Conservation (phyloP, 1,140 invertebrate genomes). For the Matsumurasca onukii region DNA sequence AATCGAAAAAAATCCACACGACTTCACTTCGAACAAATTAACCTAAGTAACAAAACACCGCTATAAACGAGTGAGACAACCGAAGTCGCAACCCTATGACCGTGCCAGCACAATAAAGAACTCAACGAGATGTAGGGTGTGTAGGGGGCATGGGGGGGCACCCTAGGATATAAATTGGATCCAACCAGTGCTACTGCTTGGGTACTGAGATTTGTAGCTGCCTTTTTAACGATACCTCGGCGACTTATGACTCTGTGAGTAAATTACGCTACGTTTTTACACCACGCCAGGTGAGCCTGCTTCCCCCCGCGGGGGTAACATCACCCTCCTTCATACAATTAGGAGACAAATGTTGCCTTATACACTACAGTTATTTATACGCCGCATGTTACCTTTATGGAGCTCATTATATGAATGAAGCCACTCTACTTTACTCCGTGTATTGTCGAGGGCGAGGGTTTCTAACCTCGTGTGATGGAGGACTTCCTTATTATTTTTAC, state of each 20-base stretch:
- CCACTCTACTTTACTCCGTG: too few relatives aligned
- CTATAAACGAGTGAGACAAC: too few relatives aligned
- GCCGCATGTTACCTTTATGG: slow-evolving; percentile 13
- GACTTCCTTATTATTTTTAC: too few relatives aligned
- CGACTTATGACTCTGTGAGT: slow-evolving; percentile 22
- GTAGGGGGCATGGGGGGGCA: too few relatives aligned
- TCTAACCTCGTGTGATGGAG: too few relatives aligned
- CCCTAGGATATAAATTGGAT: slow-evolving; percentile 30
- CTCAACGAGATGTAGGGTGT: too few relatives aligned
- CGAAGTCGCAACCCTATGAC: too few relatives aligned
- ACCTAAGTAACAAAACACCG: too few relatives aligned
- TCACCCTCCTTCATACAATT: slow-evolving; percentile 14
- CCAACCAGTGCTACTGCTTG: slow-evolving; percentile 16
- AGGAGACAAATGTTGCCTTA: slow-evolving; percentile 17
- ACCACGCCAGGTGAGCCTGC: slow-evolving; percentile 12
- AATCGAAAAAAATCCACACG: too few relatives aligned
- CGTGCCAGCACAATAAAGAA: slow-evolving; percentile 5
- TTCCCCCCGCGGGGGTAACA: too few relatives aligned
- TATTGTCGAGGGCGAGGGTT: too few relatives aligned
- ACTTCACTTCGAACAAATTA: too few relatives aligned
- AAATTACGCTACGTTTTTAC: slow-evolving; percentile 29
- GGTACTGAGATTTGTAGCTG: slow-evolving; percentile 16
- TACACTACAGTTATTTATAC: slow-evolving; percentile 15
- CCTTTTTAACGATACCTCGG: slow-evolving; percentile 26
- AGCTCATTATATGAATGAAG: background rate